These are phyloP conservation scores for Diarsia rubi DNA, from an alignment of 2,888 invertebrate genomes.

Conservation along the genomic window DNA sequence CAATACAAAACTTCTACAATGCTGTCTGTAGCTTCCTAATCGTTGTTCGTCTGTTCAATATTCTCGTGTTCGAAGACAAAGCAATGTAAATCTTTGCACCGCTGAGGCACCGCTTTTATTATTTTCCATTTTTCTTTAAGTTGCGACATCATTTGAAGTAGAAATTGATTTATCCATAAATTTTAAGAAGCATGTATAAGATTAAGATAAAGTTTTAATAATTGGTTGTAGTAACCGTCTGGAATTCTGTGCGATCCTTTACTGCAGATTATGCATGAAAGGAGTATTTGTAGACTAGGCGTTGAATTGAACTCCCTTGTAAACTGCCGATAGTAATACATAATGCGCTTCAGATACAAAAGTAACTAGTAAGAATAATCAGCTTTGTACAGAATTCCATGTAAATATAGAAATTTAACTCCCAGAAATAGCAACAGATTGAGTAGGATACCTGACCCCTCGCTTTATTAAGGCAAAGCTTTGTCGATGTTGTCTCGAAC, in stretches of 20 bases:
- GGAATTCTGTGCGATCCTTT: conserved; percentile 52
- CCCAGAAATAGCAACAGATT: conserved; percentile 47
- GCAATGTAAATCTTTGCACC: conserved; percentile 81
- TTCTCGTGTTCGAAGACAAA: conserved; percentile 73
- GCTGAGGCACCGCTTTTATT: conserved; percentile 86
- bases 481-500: conserved; percentile 81
- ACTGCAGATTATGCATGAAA: conserved; percentile 53
- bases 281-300: conserved; percentile 40
- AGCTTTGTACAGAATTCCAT: conserved; percentile 61
- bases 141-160: conserved; percentile 84
- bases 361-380: conserved; percentile 28
- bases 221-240: conserved; percentile 32
- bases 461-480: conserved; percentile 85
- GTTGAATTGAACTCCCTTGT: conserved; percentile 14
- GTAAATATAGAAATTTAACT: conserved; percentile 52
- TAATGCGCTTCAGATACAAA: conserved; percentile 32
- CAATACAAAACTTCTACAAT: conserved; percentile 1
- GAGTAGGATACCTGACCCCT: conserved; percentile 68
- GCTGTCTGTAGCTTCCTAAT: conserved; percentile 6
- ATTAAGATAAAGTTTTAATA: conserved; percentile 41
- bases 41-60: conserved; percentile 15
- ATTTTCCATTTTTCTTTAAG: conserved; percentile 77
- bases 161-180: conserved; percentile 64
- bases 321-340: conserved; percentile 27
- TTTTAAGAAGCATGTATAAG: conserved; percentile 64